Evolutionary conservation across 2,888 invertebrate genomes (phyloP).

Genomic region (Dusona sp.): DNA sequence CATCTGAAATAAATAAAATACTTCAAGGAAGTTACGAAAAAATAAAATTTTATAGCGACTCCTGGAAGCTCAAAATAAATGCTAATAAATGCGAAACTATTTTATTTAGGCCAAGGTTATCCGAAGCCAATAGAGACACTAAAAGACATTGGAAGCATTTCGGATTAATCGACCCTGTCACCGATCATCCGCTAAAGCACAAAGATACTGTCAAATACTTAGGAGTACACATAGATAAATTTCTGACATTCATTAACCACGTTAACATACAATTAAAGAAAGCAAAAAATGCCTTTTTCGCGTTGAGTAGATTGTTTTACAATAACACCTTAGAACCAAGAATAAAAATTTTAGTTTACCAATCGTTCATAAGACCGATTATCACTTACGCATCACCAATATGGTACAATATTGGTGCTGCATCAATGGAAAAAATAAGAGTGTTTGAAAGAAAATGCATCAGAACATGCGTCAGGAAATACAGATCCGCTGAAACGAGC

Average conservation of each 20-base stretch:
- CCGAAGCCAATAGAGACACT: slow-evolving; percentile 19
- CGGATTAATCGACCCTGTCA: neutral
- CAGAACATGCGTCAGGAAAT: slow-evolving; percentile 20
- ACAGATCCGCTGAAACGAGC: slow-evolving; percentile 21
- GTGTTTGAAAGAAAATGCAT: slow-evolving; percentile 47
- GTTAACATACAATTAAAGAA: slow-evolving; percentile 63
- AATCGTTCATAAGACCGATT: slow-evolving; percentile 34
- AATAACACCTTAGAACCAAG: slow-evolving; percentile 47
- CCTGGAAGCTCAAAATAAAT: slow-evolving; percentile 71
- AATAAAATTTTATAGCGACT: slow-evolving; percentile 58
- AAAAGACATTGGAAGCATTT: slow-evolving; percentile 58
- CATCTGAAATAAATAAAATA: slow-evolving; percentile 15
- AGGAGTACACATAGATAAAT: slow-evolving; percentile 63
- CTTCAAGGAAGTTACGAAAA: slow-evolving; percentile 61
- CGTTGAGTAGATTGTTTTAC: slow-evolving; percentile 59
- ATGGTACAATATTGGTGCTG: slow-evolving; percentile 11
- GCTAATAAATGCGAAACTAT: slow-evolving; percentile 64
- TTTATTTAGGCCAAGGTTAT: slow-evolving; percentile 48
- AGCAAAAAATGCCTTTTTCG: slow-evolving; percentile 62
- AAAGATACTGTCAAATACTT: slow-evolving; percentile 67
- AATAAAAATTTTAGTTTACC: slow-evolving; percentile 61
- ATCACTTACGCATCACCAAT: slow-evolving; percentile 25
- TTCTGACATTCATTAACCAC: slow-evolving; percentile 56
- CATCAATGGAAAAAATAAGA: slow-evolving; percentile 19
- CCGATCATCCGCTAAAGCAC: slow-evolving; percentile 30